A percentile compares a stretch with the other conserved stretches of the same genome.
Conservation (phyloP, 2,113 vertebrate species). For the Mirza zaza region DNA sequence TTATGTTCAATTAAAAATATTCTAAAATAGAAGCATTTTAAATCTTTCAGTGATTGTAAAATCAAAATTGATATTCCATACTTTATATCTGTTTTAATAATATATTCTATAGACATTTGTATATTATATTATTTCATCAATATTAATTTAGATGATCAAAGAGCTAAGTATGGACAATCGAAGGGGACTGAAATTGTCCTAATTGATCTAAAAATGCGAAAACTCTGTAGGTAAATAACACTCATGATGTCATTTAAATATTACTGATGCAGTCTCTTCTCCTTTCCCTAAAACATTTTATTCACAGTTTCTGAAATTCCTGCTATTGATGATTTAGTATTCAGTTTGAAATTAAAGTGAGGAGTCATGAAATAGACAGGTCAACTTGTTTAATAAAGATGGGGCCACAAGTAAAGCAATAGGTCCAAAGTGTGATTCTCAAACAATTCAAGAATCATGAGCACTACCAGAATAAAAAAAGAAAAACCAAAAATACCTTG, state of each 20-base stretch:
- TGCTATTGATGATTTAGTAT: not conserved
- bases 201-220: not conserved
- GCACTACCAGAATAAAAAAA: not conserved
- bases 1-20: not conserved
- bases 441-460: not conserved
- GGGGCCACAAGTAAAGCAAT: not conserved
- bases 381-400: not conserved
- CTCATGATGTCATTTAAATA: not conserved
- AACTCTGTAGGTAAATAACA: rapidly evolving
- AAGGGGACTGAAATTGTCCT: not conserved
- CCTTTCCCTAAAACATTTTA: not conserved
- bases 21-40: not conserved
- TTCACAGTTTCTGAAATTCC: not conserved
- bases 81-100: not conserved
- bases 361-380: not conserved
- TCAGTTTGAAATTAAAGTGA: not conserved
- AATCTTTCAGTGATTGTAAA: not conserved
- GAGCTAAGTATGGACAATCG: not conserved
- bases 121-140: not conserved
- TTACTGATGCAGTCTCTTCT: not conserved
- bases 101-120: not conserved
- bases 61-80: not conserved
- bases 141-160: not conserved
- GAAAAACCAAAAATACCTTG: not conserved
- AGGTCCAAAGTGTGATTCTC: not conserved